Conservation (phyloP, 2,797 vertebrate species). For the Emydoidea blandingii region DNA sequence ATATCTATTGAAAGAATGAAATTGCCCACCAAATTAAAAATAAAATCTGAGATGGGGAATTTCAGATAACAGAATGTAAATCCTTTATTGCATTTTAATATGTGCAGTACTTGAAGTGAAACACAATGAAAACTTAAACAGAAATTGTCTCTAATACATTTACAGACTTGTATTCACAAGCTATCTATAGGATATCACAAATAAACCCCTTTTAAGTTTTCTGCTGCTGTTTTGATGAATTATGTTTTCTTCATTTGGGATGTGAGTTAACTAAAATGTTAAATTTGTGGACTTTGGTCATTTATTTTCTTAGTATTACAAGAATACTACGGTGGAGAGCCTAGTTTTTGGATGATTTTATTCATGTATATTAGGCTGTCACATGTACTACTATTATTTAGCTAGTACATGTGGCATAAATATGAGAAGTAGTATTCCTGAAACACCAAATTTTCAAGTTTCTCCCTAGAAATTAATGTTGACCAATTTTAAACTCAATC, state of each 20-base stretch:
- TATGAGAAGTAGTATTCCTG: constrained; percentile 74
- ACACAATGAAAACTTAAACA: constrained; percentile 85
- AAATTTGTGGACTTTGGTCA: constrained; percentile 82
- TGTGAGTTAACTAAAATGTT: constrained; percentile 81
- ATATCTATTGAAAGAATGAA: constrained; percentile 75
- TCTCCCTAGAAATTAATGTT: constrained; percentile 66
- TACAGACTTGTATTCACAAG: constrained; percentile 86
- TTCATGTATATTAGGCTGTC: constrained; percentile 76
- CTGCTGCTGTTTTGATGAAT: constrained; percentile 84
- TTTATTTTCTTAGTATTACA: constrained; percentile 80
- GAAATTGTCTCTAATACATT: constrained; percentile 86
- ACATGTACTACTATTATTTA: constrained; percentile 53
- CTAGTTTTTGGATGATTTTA: constrained; percentile 78
- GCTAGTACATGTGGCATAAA: constrained; percentile 68
- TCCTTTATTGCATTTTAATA: constrained; percentile 85
- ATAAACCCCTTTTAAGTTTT: constrained; percentile 86
- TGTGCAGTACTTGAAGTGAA: constrained; percentile 87
- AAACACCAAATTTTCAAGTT: constrained; percentile 70
- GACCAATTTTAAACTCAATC: constrained; percentile 62
- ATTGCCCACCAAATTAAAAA: constrained; percentile 82
- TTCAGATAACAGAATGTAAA: constrained; percentile 87
- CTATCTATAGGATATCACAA: constrained; percentile 86
- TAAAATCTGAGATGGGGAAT: constrained; percentile 83
- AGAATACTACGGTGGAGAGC: constrained; percentile 80
- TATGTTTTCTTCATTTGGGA: constrained; percentile 84